phyloP scores from a whole-genome alignment of 2,888 invertebrate species.

The Leucoptera coffeella region DNA sequence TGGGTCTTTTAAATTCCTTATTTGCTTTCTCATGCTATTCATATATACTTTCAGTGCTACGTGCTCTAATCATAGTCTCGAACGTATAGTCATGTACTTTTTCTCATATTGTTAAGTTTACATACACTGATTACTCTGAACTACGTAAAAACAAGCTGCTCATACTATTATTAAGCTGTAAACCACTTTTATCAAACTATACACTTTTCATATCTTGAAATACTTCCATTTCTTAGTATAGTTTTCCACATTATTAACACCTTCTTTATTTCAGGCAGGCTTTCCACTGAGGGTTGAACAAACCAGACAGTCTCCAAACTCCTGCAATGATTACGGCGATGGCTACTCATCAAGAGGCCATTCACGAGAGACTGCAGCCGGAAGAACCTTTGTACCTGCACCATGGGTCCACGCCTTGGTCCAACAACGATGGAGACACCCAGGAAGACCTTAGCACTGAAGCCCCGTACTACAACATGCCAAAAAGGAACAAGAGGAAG shows the following conservation, averaged over 20 bases:
- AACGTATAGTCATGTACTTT: too few relatives aligned
- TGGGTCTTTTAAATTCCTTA: too few relatives aligned
- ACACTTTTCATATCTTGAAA: too few relatives aligned
- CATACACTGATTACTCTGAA: too few relatives aligned
- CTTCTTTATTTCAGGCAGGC: constrained; percentile 22
- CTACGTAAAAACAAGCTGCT: too few relatives aligned
- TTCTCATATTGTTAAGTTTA: too few relatives aligned
- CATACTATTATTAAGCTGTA: too few relatives aligned
- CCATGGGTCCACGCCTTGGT: constrained; percentile 50
- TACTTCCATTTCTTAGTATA: too few relatives aligned
- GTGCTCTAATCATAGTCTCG: too few relatives aligned
- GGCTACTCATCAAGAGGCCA: constrained; percentile 49
- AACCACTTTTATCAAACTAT: too few relatives aligned
- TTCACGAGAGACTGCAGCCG: constrained; percentile 44
- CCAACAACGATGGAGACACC: constrained; percentile 28
- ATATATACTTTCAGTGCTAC: too few relatives aligned
- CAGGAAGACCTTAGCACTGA: constrained; percentile 33
- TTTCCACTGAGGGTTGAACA: constrained; percentile 24
- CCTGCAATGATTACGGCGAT: constrained; percentile 54
- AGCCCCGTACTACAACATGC: constrained; percentile 44
- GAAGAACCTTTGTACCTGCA: constrained; percentile 40
- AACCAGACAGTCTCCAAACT: constrained; percentile 23
- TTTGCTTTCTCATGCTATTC: too few relatives aligned
- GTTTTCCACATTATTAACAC: constrained; percentile 5
- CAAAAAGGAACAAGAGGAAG: constrained; percentile 69